phyloP scores from a whole-genome alignment of 2,113 vertebrate species.

The Cephalopterus ornatus region DNA sequence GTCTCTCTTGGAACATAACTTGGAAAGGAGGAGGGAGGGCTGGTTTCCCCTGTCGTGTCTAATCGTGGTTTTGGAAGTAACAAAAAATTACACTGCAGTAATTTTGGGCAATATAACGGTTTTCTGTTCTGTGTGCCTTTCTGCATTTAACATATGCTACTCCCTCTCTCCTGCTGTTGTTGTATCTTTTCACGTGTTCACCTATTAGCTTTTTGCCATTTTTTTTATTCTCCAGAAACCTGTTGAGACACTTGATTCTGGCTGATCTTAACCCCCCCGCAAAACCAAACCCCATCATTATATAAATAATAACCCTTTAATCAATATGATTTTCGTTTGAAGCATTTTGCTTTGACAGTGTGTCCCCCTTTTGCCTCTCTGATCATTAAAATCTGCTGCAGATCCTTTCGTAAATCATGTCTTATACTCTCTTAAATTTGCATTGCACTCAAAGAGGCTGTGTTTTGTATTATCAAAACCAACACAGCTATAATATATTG shows the following conservation, averaged over 20 bases:
- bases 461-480: not conserved
- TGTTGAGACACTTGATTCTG: not conserved
- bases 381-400: not conserved
- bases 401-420: not conserved
- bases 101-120: not conserved
- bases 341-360: not conserved
- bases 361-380: not conserved
- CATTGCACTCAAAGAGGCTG: not conserved
- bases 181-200: not conserved
- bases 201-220: not conserved
- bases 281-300: not conserved
- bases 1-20: not conserved
- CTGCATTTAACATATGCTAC: not conserved
- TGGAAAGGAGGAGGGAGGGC: not conserved
- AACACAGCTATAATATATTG: not conserved
- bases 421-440: not conserved
- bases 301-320: not conserved
- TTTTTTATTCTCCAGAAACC: not conserved
- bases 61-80: not conserved
- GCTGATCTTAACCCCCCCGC: not conserved
- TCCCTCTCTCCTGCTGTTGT: not conserved
- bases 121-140: not conserved
- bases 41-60: not conserved
- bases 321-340: not conserved
- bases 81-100: not conserved